Conservation (phyloP, 2,797 vertebrate genomes). For the Pelodytes ibericus region DNA sequence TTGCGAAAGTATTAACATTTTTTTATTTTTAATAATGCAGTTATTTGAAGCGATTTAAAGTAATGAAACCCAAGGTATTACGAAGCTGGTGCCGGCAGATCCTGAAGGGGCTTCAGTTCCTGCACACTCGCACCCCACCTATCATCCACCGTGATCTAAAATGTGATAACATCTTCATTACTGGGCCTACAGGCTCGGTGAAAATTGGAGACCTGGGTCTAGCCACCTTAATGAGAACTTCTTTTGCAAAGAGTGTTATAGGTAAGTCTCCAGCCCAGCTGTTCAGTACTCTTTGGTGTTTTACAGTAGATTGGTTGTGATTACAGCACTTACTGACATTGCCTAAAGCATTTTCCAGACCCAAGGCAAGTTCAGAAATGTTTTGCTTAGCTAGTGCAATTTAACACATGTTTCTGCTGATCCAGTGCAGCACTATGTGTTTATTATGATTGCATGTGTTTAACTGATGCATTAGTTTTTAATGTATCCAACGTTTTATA, state of each 20-base stretch:
- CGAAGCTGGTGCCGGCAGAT: constrained; percentile 97
- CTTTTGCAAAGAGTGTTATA: constrained; percentile 96
- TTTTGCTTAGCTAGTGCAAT: not conserved
- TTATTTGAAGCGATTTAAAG: constrained; percentile 95
- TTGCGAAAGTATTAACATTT: too few species aligned
- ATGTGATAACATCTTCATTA: constrained; percentile 98
- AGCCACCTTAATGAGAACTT: constrained; percentile 93
- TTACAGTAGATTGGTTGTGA: too few species aligned
- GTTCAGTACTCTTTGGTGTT: too few species aligned
- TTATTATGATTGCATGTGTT: not conserved
- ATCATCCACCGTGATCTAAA: constrained; percentile 97
- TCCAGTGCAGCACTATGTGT: not conserved
- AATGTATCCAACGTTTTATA: too few species aligned
- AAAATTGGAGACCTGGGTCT: constrained; percentile 95
- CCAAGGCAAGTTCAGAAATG: too few species aligned
- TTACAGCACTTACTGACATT: too few species aligned
- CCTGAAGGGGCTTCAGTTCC: constrained; percentile 92
- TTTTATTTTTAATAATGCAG: constrained; percentile 64
- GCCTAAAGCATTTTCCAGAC: too few species aligned
- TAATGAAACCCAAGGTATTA: constrained; percentile 96
- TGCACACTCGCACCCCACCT: constrained; percentile 92
- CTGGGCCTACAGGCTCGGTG: constrained; percentile 93
- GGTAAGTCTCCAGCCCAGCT: constrained; percentile 69
- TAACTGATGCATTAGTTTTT: too few species aligned
- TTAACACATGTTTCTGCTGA: not conserved